Evolutionary conservation across 1,140 invertebrate genomes (phyloP), one percentile per base, ranked within the genome.

Genomic region (Cylas formicarius): DNA sequence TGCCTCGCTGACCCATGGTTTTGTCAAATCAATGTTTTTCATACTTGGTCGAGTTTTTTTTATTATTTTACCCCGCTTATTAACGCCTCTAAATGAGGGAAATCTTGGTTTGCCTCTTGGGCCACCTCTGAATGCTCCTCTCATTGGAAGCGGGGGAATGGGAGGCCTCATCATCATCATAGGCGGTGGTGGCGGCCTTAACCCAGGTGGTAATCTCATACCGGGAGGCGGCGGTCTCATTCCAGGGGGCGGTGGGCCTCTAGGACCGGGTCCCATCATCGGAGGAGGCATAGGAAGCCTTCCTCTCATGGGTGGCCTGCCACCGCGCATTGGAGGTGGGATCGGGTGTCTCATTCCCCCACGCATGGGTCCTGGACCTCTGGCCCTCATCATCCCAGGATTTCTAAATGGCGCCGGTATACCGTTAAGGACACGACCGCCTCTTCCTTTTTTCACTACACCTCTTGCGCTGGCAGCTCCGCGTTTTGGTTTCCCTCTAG

Each of bases 1-100:
- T 13, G 58, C 55, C 2, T 58, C 57, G 6, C 56, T 66, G 1
- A 67, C 61, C 62, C 62, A 67, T 10, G 62, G 56, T 45, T 63
- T 59, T 5, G 48, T 54, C 38, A 66, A 42, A 53, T 67, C 62
- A 9, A 62, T 38, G 22, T 57, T 55, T 31, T 58, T 60, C 14
- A 55, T 42, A 32, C 39, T 48, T 9, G 46, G 34, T 17, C 48
- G 52, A 27, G 54, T 56, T 53, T 58, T 61, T 29, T 61, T 61
- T 9, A 60, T 52, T 14, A 61, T 46, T 46, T 53, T 60, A 18
- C 57, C 54, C 32, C 49, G 48, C 41, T 53, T 53, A 13, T 49
- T 40, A 9, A 52, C 44, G 7, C 51, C 37, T 26, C 39, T 16
- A 17, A 56, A 48, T 8, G 44, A 43, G 13, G 21, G 46, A 21